A percentile compares a stretch with the other conserved stretches of the same genome.
These are phyloP conservation scores for Sebastes hopkinsi DNA, from an alignment of 2,797 vertebrate genomes.

Conservation along the genomic window DNA sequence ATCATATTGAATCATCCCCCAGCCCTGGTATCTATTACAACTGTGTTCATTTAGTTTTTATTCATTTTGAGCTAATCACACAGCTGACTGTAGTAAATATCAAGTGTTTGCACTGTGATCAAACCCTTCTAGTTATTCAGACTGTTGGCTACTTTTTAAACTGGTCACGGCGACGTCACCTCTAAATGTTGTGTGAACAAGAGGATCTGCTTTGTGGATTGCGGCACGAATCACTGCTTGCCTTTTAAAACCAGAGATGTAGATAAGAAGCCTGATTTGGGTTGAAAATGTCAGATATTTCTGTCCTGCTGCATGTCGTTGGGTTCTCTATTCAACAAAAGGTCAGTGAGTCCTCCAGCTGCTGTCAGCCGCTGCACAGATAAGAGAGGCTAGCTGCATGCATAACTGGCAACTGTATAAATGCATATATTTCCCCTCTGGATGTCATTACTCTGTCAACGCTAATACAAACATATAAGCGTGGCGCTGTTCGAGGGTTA, in stretches of 20 bases:
- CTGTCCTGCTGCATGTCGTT: constrained; percentile 6
- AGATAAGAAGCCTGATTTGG: constrained; percentile 2
- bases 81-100: constrained; percentile 1
- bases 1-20: background rate
- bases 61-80: background rate
- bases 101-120: background rate
- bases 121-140: background rate
- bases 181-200: background rate
- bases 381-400: background rate
- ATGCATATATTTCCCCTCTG: constrained; percentile 25
- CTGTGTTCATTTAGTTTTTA: background rate
- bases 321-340: background rate
- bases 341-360: background rate
- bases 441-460: constrained; percentile 5
- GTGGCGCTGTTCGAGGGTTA: background rate
- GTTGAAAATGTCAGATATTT: constrained; percentile 25
- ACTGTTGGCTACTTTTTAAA: background rate
- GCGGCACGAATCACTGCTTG: constrained; percentile 8
- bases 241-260: constrained; percentile 1
- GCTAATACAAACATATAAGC: background rate
- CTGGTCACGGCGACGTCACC: background rate
- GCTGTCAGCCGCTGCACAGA: background rate
- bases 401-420: constrained; percentile 14
- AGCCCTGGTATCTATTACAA: background rate
- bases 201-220: background rate